Conservation (phyloP, 2,888 invertebrate genomes). For the Aelia acuminata region DNA sequence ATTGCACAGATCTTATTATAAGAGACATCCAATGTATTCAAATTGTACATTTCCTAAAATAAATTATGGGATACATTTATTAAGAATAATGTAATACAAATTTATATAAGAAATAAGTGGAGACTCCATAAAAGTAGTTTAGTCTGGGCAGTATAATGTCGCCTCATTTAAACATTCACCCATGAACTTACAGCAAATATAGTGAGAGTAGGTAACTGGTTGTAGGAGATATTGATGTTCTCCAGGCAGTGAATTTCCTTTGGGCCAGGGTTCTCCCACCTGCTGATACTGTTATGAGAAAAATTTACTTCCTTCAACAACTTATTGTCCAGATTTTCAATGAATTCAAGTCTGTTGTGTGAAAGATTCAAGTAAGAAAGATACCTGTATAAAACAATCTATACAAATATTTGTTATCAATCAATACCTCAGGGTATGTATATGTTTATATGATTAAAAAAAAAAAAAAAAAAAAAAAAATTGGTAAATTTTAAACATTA, state of each 20-base stretch:
- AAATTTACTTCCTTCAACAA: slow-evolving; percentile 73
- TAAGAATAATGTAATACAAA: too few relatives aligned
- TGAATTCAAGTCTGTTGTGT: slow-evolving; percentile 73
- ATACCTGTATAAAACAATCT: slow-evolving; percentile 72
- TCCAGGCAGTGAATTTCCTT: slow-evolving; percentile 67
- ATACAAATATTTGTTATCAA: too few relatives aligned
- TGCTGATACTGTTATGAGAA: slow-evolving; percentile 74
- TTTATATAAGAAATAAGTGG: too few relatives aligned
- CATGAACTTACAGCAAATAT: slow-evolving; percentile 50
- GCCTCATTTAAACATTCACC: too few relatives aligned
- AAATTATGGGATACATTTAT: too few relatives aligned
- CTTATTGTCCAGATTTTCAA: slow-evolving; percentile 74
- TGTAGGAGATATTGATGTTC: slow-evolving; percentile 64
- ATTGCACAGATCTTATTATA: slow-evolving; percentile 49
- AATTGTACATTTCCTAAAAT: slow-evolving; percentile 73
- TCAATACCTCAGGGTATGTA: too few relatives aligned
- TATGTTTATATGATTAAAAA: too few relatives aligned
- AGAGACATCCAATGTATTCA: slow-evolving; percentile 71
- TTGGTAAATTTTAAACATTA: too few relatives aligned
- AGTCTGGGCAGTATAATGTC: too few relatives aligned
- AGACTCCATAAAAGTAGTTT: too few relatives aligned
- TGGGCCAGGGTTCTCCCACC: slow-evolving; percentile 67
- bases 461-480: too few relatives aligned
- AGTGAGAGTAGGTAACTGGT: slow-evolving; percentile 31
- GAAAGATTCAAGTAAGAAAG: slow-evolving; percentile 75